Conservation (phyloP, 2,888 invertebrate genomes). For the Andrena dorsata region DNA sequence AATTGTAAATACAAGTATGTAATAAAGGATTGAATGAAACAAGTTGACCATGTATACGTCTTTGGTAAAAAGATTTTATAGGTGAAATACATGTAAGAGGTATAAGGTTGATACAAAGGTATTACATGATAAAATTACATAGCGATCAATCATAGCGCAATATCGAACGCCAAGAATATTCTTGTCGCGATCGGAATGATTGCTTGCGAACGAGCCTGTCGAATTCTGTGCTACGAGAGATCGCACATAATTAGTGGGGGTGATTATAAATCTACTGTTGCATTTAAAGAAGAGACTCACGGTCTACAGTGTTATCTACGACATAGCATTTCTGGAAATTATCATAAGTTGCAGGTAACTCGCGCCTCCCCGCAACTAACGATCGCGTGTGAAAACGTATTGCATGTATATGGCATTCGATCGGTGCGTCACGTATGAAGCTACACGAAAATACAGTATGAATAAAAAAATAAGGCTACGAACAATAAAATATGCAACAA, state of each 20-base stretch:
- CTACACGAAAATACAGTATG: conserved; percentile 16
- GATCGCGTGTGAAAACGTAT: conserved; percentile 12
- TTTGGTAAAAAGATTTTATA: conserved; percentile 84
- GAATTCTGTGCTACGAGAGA: conserved; percentile 46
- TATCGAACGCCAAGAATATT: conserved; percentile 58
- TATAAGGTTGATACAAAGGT: conserved; percentile 84
- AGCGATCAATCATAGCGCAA: conserved; percentile 71
- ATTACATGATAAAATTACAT: conserved; percentile 81
- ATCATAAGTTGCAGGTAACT: conserved; percentile 10
- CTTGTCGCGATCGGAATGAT: conserved; percentile 47
- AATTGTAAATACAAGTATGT: conserved; percentile 9
- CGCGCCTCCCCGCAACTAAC: conserved; percentile 10
- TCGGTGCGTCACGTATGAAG: conserved; percentile 31
- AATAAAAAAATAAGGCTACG: conserved; percentile 28
- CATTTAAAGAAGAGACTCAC: conserved; percentile 22
- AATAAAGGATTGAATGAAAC: conserved; percentile 20
- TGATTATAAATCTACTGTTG: conserved; percentile 38
- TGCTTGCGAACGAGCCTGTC: conserved; percentile 6
- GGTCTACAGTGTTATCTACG: conserved; percentile 18
- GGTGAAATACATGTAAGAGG: conserved; percentile 83
- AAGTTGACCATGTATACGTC: conserved; percentile 20
- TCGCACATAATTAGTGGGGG: conserved; percentile 44
- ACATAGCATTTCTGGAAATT: conserved; percentile 13
- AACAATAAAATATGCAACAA: conserved; percentile 52
- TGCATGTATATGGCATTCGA: conserved; percentile 22